A percentile compares a stretch with the other conserved stretches of the same genome.
Evolutionary conservation across 2,888 invertebrate genomes (phyloP).

Genomic region (Mythimna pallens): DNA sequence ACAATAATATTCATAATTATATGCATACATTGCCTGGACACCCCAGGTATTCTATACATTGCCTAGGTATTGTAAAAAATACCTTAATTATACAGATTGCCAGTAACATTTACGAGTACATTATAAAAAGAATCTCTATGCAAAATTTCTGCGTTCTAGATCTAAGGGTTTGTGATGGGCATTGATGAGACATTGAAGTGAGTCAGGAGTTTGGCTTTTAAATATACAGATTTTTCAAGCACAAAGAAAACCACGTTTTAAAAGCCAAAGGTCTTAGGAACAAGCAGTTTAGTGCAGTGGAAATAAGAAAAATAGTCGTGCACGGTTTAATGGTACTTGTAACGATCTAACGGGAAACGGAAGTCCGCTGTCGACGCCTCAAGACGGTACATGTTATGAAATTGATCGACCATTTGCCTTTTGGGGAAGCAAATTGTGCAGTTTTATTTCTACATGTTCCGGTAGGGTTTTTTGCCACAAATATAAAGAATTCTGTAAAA

Average conservation of each 20-base stretch:
- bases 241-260: neutral
- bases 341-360: constrained; percentile 26
- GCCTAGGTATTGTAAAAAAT: no score
- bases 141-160: no score
- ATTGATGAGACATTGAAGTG: no score
- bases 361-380: constrained; percentile 23
- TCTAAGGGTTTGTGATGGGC: no score
- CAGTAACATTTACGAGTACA: no score
- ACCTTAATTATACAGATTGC: no score
- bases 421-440: neutral
- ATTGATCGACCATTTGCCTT: constrained; percentile 25
- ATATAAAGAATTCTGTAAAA: neutral
- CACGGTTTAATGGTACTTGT: constrained; percentile 44
- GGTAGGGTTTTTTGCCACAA: neutral
- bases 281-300: constrained; percentile 1
- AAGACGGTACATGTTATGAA: constrained; percentile 11
- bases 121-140: no score
- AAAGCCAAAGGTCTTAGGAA: constrained; percentile 18
- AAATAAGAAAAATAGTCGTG: constrained; percentile 44
- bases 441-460: neutral
- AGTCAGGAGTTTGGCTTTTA: no score
- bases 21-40: no score
- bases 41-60: no score
- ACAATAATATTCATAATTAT: no score
- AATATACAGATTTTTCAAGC: neutral